These are phyloP conservation scores for Steromphala cineraria DNA, from an alignment of 2,888 invertebrate species.

Conservation along the genomic window DNA sequence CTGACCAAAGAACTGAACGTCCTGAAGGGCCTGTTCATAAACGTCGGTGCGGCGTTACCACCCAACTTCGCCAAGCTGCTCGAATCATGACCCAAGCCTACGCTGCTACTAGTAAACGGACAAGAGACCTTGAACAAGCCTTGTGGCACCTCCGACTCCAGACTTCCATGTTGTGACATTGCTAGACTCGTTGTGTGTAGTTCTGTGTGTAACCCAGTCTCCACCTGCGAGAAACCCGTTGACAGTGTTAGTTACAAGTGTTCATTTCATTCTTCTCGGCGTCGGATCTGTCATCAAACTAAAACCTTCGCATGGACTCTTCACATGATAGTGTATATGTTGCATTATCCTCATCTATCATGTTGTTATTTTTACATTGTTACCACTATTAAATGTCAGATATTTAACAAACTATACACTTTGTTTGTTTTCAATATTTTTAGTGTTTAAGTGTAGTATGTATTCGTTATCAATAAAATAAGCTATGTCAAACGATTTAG, in stretches of 20 bases:
- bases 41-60: constrained; percentile 75
- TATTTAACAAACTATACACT: not conserved
- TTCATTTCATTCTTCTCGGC: not conserved
- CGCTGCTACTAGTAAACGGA: not conserved
- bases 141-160: not conserved
- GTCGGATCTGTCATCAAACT: not conserved
- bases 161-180: not conserved
- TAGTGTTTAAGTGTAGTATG: not conserved
- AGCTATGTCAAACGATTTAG: too few relatives aligned
- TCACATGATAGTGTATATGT: not conserved
- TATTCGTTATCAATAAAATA: not conserved
- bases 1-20: constrained; percentile 89
- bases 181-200: not conserved
- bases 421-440: not conserved
- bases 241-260: not conserved
- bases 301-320: not conserved
- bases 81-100: constrained; percentile 35
- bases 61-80: constrained; percentile 60
- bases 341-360: not conserved
- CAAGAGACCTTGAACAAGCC: not conserved
- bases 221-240: not conserved
- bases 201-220: not conserved
- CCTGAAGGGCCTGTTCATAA: constrained; percentile 83
- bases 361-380: constrained; percentile 5
- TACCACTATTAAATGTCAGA: constrained; percentile 4